A percentile compares a stretch with the other conserved stretches of the same genome.
These are phyloP conservation scores for Chrysolina oricalcia DNA, from an alignment of 2,888 invertebrate species.

Conservation along the genomic window DNA sequence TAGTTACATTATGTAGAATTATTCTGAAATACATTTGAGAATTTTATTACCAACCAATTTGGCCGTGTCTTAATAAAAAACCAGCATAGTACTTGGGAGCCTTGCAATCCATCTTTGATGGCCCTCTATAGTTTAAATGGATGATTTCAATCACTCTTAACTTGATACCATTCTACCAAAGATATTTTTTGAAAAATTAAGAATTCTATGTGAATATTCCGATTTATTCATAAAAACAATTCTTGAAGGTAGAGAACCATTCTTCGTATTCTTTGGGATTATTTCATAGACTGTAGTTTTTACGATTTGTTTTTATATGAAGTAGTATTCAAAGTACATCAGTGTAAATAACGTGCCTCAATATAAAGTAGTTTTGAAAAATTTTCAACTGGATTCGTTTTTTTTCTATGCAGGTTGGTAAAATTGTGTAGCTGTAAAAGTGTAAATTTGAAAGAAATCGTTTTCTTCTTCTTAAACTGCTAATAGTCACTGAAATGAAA, in stretches of 20 bases:
- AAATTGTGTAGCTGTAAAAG: too few relatives aligned
- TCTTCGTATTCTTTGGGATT: background rate
- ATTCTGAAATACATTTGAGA: too few relatives aligned
- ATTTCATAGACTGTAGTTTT: slow-evolving; percentile 8
- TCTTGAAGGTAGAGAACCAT: too few relatives aligned
- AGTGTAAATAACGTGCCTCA: slow-evolving; percentile 20
- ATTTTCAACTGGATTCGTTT: background rate
- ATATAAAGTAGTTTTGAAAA: background rate
- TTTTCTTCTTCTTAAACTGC: too few relatives aligned
- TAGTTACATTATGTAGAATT: too few relatives aligned
- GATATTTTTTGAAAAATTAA: background rate
- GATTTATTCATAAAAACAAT: background rate
- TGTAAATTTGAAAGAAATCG: too few relatives aligned
- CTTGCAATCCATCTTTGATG: background rate
- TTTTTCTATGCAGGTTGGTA: too few relatives aligned
- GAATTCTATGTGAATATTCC: background rate
- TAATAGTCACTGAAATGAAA: too few relatives aligned
- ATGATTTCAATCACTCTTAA: background rate
- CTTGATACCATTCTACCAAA: slow-evolving; percentile 10
- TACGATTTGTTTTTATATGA: background rate
- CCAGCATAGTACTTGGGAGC: background rate
- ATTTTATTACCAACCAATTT: too few relatives aligned
- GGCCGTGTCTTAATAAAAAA: too few relatives aligned
- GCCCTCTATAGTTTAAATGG: background rate
- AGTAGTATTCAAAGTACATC: background rate